These are phyloP conservation scores for Caenorhabditis virilis DNA, from an alignment of 2,888 invertebrate species.

Conservation along the genomic window DNA sequence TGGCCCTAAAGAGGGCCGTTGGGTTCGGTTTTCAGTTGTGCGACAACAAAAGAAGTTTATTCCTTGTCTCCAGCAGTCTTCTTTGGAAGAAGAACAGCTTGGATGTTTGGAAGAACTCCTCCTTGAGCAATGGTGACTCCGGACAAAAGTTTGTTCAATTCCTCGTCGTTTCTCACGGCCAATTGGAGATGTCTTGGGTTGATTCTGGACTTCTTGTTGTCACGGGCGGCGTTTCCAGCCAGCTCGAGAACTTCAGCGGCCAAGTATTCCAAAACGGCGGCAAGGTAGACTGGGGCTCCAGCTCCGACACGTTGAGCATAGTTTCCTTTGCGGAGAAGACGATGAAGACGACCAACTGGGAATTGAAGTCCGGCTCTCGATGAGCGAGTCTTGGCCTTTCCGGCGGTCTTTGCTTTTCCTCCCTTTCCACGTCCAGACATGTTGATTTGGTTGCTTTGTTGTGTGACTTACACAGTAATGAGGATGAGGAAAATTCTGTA, in stretches of 20 bases:
- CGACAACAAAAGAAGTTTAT: constrained; percentile 4
- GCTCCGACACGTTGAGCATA: constrained; percentile 65
- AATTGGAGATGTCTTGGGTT: constrained; percentile 69
- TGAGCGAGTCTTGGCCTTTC: constrained; percentile 57
- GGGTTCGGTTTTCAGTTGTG: constrained; percentile 33
- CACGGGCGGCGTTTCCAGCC: constrained; percentile 70
- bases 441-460: too few species aligned
- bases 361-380: constrained; percentile 67
- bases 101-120: constrained; percentile 75
- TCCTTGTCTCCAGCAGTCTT: constrained; percentile 53
- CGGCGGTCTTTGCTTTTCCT: constrained; percentile 73
- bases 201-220: constrained; percentile 72
- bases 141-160: constrained; percentile 63
- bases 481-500: too few species aligned
- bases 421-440: constrained; percentile 84
- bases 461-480: too few species aligned
- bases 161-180: constrained; percentile 66
- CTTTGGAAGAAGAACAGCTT: constrained; percentile 64
- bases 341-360: constrained; percentile 67
- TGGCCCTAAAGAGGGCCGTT: constrained; percentile 61
- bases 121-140: constrained; percentile 85
- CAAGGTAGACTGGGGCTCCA: constrained; percentile 65
- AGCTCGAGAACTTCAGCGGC: constrained; percentile 61
- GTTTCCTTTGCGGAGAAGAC: constrained; percentile 64
- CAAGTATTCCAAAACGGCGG: constrained; percentile 64